Evolutionary conservation across 2,797 vertebrate species (phyloP).

Genomic region (Pangasius djambal): DNA sequence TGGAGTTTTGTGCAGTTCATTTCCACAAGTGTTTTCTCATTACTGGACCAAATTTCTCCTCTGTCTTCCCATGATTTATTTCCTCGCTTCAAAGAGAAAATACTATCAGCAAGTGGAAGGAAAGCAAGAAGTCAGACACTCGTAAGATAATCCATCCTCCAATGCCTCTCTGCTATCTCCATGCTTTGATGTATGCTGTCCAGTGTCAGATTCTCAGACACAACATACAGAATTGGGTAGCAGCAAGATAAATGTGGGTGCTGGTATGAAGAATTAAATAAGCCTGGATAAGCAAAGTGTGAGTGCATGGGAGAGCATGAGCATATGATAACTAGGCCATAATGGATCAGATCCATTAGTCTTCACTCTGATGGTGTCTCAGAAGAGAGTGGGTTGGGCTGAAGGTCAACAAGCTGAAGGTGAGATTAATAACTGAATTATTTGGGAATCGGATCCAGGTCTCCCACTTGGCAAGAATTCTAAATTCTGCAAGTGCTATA

Average conservation of each 20-base stretch:
- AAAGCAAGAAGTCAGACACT: slow-evolving; percentile 24
- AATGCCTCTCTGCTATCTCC: slow-evolving; percentile 12
- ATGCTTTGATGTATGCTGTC: slow-evolving; percentile 18
- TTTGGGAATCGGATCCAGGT: slow-evolving; percentile 4
- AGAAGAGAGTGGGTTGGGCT: slow-evolving; percentile 19
- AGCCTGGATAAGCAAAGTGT: slow-evolving; percentile 23
- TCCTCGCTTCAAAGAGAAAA: slow-evolving; percentile 43
- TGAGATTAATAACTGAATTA: slow-evolving; percentile 13
- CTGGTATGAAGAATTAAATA: slow-evolving; percentile 34
- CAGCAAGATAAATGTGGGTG: not conserved
- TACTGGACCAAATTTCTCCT: slow-evolving; percentile 22
- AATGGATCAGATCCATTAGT: slow-evolving; percentile 42
- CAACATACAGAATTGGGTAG: slow-evolving; percentile 29
- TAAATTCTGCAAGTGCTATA: slow-evolving; percentile 3
- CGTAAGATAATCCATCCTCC: slow-evolving; percentile 30
- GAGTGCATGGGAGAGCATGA: slow-evolving; percentile 15
- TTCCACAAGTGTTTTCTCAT: slow-evolving; percentile 2
- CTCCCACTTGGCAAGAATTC: not conserved
- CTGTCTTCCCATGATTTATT: slow-evolving; percentile 46
- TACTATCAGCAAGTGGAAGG: slow-evolving; percentile 12
- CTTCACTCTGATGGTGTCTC: slow-evolving; percentile 20
- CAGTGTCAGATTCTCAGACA: slow-evolving; percentile 28
- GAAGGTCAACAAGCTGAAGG: slow-evolving; percentile 36
- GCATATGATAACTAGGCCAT: slow-evolving; percentile 19
- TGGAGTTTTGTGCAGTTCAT: slow-evolving; percentile 21